Percentiles rank a stretch among this genome's conserved stretches.
phyloP scores from a whole-genome alignment of 2,888 invertebrate genomes.

The Thymelicus acteon region DNA sequence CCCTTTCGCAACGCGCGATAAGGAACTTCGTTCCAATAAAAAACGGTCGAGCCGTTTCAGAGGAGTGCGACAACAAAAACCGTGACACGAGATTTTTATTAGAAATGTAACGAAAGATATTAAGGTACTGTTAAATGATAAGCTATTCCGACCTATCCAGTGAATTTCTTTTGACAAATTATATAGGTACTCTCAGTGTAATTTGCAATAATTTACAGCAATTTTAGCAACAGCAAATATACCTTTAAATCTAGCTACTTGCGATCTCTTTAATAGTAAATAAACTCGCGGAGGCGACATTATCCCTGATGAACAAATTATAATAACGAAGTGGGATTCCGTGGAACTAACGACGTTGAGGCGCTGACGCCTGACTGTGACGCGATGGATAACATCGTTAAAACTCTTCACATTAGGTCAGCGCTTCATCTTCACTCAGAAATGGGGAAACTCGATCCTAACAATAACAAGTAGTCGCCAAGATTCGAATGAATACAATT shows the following conservation, averaged over 20 bases:
- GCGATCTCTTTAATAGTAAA: conserved; percentile 1
- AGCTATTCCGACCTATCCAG: no score
- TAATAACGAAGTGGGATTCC: conserved; percentile 30
- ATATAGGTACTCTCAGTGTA: background rate
- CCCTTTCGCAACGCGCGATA: no score
- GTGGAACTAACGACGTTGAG: conserved; percentile 27
- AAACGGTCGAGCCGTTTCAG: no score
- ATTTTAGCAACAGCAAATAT: no score
- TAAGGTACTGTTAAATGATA: no score
- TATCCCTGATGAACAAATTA: conserved; percentile 30
- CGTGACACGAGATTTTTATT: no score
- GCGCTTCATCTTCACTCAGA: conserved; percentile 12
- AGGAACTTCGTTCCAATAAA: no score
- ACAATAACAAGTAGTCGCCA: conserved; percentile 27
- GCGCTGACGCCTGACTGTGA: conserved; percentile 21
- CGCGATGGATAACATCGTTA: conserved; percentile 36
- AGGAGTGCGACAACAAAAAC: no score
- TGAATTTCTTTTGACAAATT: background rate
- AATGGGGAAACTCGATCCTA: conserved; percentile 23
- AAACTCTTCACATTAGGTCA: conserved; percentile 35
- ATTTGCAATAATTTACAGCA: no score
- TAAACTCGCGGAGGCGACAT: conserved; percentile 3
- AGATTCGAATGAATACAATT: conserved; percentile 12
- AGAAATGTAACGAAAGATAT: no score
- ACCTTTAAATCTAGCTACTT: background rate